Conservation (phyloP, 2,888 invertebrate genomes). For the Pheosia tremula region DNA sequence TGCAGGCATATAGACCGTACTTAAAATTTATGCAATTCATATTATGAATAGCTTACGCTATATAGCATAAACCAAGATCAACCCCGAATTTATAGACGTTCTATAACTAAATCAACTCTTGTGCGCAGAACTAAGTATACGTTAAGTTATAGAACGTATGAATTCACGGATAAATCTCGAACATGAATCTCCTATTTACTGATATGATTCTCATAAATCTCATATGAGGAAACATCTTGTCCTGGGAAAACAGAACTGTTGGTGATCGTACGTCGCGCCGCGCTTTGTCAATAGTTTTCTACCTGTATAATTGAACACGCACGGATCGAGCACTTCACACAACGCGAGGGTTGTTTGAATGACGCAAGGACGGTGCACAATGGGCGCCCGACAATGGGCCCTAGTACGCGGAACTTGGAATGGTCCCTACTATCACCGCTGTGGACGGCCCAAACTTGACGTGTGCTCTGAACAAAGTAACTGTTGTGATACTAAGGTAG, state of each 20-base stretch:
- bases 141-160: no score
- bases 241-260: background rate
- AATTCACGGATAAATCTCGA: no score
- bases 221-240: background rate
- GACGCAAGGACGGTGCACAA: constrained; percentile 28
- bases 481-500: no score
- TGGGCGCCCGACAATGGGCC: constrained; percentile 24
- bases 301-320: constrained; percentile 39
- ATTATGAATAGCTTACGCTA: no score
- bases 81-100: no score
- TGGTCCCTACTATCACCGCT: constrained; percentile 15
- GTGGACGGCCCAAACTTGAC: constrained; percentile 14
- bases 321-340: constrained; percentile 36
- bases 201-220: no score
- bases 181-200: no score
- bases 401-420: constrained; percentile 33
- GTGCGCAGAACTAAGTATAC: no score
- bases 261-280: constrained; percentile 6
- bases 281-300: constrained; percentile 43
- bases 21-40: background rate
- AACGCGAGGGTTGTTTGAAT: constrained; percentile 37
- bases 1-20: background rate
- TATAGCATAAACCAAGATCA: background rate
- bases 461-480: background rate
- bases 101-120: no score